Conservation (phyloP, 2,888 invertebrate genomes). For the Caenorhabditis plicata region DNA sequence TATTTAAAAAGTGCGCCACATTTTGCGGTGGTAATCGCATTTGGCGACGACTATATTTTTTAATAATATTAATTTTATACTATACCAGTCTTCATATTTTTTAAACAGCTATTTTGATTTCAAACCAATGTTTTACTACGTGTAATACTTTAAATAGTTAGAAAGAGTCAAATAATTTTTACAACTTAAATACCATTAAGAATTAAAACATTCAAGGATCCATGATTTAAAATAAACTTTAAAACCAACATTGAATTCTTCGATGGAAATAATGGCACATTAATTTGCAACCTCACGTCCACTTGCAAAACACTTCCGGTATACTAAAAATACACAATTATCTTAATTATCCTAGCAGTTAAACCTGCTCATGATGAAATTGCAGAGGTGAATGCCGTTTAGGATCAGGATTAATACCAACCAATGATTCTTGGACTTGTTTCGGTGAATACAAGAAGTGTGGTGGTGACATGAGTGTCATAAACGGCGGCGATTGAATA, state of each 20-base stretch:
- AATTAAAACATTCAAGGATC: too few relatives aligned
- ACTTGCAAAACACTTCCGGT: slow-evolving; percentile 35
- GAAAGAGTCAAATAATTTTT: too few relatives aligned
- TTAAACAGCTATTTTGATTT: too few relatives aligned
- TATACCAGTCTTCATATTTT: too few relatives aligned
- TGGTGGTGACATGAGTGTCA: slow-evolving; percentile 46
- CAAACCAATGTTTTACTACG: too few relatives aligned
- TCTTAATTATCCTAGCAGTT: background rate
- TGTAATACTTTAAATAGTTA: too few relatives aligned
- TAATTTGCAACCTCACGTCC: slow-evolving; percentile 41
- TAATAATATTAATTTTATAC: too few relatives aligned
- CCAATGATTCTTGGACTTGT: slow-evolving; percentile 32
- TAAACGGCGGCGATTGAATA: slow-evolving; percentile 41
- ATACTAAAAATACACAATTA: slow-evolving; percentile 18
- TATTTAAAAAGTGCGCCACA: too few relatives aligned
- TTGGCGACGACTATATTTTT: too few relatives aligned
- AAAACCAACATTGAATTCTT: slow-evolving; percentile 13
- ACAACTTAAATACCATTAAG: too few relatives aligned
- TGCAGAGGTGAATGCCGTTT: slow-evolving; percentile 35
- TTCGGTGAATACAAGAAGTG: slow-evolving; percentile 50
- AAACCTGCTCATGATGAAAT: slow-evolving; percentile 41
- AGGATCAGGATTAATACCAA: slow-evolving; percentile 30
- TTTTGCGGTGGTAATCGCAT: too few relatives aligned
- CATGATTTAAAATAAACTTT: too few relatives aligned
- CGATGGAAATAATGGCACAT: slow-evolving; percentile 34